phyloP scores from a whole-genome alignment of 2,797 vertebrate genomes.

The Psittacula derbiana region DNA sequence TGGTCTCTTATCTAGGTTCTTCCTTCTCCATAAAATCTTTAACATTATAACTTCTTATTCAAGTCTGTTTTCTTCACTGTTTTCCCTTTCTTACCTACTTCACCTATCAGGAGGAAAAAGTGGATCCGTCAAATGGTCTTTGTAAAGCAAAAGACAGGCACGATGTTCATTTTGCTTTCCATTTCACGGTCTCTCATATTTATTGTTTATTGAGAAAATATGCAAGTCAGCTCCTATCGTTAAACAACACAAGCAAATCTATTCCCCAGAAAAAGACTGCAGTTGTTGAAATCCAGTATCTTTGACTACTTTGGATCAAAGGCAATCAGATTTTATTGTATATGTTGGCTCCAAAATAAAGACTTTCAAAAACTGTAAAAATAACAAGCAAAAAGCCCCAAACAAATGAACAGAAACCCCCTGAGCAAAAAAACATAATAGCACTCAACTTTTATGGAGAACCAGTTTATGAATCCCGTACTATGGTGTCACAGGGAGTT shows the following conservation, averaged over 20 bases:
- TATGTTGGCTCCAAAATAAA: neutral
- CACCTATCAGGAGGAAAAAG: neutral
- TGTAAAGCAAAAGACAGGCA: neutral
- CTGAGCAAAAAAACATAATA: neutral
- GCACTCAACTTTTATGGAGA: neutral
- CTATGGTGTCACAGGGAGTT: neutral
- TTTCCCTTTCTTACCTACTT: neutral
- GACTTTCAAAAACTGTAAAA: neutral
- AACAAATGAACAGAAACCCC: neutral
- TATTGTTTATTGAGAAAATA: neutral
- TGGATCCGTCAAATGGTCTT: neutral
- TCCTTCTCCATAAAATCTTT: neutral
- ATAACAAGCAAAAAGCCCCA: neutral
- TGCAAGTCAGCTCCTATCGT: neutral
- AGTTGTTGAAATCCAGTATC: neutral
- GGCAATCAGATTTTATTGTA: neutral
- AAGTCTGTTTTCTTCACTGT: neutral
- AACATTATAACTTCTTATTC: neutral
- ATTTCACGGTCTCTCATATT: neutral
- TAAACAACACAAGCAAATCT: neutral
- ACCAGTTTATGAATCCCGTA: neutral
- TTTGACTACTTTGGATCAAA: slow-evolving; percentile 12
- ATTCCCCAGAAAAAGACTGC: neutral
- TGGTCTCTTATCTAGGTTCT: neutral
- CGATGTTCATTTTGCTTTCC: neutral